Conservation (phyloP, 2,797 vertebrate genomes). For the Passerculus sandwichensis region DNA sequence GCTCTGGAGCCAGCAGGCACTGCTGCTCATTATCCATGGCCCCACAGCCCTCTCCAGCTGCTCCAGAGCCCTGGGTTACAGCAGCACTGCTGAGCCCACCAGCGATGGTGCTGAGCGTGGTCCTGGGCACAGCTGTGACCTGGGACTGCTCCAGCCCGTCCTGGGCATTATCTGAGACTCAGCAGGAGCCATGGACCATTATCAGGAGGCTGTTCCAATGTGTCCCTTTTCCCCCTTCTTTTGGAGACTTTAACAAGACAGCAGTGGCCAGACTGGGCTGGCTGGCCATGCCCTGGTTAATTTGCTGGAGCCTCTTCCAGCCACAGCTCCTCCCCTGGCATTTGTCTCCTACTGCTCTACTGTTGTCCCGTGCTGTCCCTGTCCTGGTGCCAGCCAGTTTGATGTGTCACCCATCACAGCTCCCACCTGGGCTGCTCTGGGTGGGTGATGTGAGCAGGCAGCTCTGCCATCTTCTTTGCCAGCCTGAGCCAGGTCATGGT, state of each 20-base stretch:
- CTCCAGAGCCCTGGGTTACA: not conserved
- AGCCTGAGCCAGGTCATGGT: not conserved
- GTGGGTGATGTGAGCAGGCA: not conserved
- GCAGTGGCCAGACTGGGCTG: not conserved
- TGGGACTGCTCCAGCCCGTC: not conserved
- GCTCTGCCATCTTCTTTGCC: not conserved
- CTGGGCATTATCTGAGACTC: not conserved
- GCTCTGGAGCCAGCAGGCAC: not conserved
- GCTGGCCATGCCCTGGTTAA: not conserved
- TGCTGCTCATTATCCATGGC: rapidly evolving
- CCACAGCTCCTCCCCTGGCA: not conserved
- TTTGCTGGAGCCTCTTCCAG: not conserved
- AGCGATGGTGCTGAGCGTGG: rapidly evolving
- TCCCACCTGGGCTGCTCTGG: not conserved
- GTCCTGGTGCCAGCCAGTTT: not conserved
- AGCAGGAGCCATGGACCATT: not conserved
- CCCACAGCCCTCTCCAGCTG: not conserved
- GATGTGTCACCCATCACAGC: not conserved
- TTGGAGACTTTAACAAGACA: not conserved
- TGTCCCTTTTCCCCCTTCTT: not conserved
- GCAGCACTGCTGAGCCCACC: not conserved
- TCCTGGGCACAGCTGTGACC: not conserved
- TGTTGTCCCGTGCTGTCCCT: not conserved
- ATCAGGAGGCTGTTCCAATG: not conserved
- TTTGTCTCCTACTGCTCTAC: not conserved